These are phyloP conservation scores for Loripinus fragilis DNA, from an alignment of 2,888 invertebrate genomes.

Conservation along the genomic window DNA sequence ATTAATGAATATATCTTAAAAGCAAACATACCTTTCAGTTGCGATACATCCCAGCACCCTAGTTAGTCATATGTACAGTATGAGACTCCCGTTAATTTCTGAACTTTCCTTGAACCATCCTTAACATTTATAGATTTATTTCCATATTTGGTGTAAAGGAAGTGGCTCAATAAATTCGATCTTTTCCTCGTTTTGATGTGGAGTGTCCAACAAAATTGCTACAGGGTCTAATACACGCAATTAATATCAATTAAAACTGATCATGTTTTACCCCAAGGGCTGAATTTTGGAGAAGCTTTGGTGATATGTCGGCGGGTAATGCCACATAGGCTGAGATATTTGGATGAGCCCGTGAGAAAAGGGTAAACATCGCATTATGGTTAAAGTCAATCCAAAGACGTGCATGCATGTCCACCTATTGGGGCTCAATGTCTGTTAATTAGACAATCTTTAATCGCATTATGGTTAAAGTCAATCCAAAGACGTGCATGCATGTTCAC, in stretches of 20 bases:
- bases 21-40: neutral
- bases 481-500: no score
- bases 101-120: slow-evolving; percentile 6
- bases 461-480: no score
- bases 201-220: neutral
- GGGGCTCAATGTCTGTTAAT: no score
- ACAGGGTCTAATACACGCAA: neutral
- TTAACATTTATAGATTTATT: neutral
- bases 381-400: no score
- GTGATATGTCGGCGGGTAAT: neutral
- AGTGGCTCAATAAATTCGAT: neutral
- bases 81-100: neutral
- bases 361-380: no score
- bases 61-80: neutral
- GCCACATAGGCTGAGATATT: no score
- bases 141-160: neutral
- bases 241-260: slow-evolving; percentile 21
- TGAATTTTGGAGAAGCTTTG: neutral
- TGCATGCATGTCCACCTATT: no score
- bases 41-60: neutral
- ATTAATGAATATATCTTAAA: no score
- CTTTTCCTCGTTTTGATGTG: slow-evolving; percentile 2
- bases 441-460: no score
- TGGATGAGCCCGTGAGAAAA: no score
- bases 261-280: slow-evolving; percentile 6